phyloP scores from a whole-genome alignment of 2,797 vertebrate genomes.

The Phyllotis vaccarum region DNA sequence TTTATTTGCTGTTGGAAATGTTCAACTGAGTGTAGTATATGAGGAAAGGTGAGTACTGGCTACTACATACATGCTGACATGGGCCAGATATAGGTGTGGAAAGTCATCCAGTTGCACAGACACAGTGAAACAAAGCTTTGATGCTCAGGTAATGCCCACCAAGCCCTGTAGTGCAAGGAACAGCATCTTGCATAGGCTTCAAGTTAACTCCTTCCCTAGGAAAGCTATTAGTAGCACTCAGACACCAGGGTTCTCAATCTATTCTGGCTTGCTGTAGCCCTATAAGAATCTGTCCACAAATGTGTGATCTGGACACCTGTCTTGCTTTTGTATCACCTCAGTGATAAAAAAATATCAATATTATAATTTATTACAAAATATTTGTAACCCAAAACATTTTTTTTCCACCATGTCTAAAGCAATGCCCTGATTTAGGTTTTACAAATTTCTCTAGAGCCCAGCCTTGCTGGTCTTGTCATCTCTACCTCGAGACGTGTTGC shows the following conservation, averaged over 20 bases:
- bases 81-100: not conserved
- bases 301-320: not conserved
- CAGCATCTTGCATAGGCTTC: not conserved
- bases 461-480: too few species aligned
- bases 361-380: not conserved
- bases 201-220: not conserved
- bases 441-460: not conserved
- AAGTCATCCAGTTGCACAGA: not conserved
- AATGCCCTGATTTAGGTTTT: not conserved
- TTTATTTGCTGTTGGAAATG: not conserved
- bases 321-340: not conserved
- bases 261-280: not conserved
- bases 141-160: not conserved
- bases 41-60: not conserved
- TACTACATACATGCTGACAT: not conserved
- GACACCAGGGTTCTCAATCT: not conserved
- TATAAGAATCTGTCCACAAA: not conserved
- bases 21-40: not conserved
- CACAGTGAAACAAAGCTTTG: not conserved
- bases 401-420: not conserved
- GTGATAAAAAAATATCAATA: not conserved
- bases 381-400: not conserved
- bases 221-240: not conserved
- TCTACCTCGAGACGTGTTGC: not conserved
- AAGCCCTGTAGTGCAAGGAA: not conserved